Base-by-base conservation (phyloP, 30 jellyfish, hydroid and myxozoan genomes). In the Cassiopea xamachana region DNA sequence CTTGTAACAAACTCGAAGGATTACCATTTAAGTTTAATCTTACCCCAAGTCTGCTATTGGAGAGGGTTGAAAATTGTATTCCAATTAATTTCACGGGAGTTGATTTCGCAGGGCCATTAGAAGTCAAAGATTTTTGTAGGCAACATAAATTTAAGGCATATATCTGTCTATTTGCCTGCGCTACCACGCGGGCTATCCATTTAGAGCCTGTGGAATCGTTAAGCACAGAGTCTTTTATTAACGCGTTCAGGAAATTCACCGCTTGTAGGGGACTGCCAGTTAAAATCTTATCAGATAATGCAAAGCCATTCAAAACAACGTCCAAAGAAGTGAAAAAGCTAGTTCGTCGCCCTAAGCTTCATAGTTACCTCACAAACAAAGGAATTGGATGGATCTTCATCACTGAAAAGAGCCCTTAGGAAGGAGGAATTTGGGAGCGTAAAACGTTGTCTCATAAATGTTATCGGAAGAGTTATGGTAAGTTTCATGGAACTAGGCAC, bases 351-450 rank as follows among this genome's bases (percentile, higher is more conserved):
- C 92, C 92, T 6, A 84, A 60, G 87, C 62, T 84, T 6, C 49
- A 48, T 60, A 4, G 48, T 1, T 49, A 10, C 46, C 48, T 84
- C 7, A 8, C 86, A 1, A 19, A 48, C 18, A 16, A 84, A 45
- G 92, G 87, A 9, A 78, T 84, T 78, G 51, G 1, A 16, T 84
- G 92, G 92, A 71, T 50, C 27, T 84, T 84, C 78, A 84, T 69
- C 15, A 5, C 48, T 12, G 92, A 84, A 50, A 2, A 16, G 59
- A 2, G 83, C 39, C 94, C 88, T 10, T 77, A 90, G 90, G 67
- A 87, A 58, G 92, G 92, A 49, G 92, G 92, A 58, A 84, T 84
- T 77, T 84, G 92, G 92, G 92, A 84, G 73, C 16, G 62, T 58
- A 2, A 84, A 70, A 74, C 77, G 92, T 2, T 84, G 92, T 59